Percentiles rank a stretch among this genome's conserved stretches.
Evolutionary conservation across 2,797 vertebrate genomes (phyloP).

Genomic region (Dicrostonyx torquatus): DNA sequence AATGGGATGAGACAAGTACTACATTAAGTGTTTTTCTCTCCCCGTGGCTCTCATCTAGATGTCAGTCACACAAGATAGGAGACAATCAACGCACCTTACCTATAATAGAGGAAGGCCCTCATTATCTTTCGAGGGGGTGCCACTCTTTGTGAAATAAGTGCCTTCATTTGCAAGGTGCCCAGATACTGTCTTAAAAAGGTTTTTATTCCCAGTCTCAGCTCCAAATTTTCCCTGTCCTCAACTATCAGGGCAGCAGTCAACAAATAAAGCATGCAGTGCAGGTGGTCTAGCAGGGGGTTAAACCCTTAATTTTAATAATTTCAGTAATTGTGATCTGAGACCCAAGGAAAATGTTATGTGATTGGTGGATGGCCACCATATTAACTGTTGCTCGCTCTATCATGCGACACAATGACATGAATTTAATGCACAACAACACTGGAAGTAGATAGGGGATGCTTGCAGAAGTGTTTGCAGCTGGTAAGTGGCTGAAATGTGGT

Average conservation of each 20-base stretch:
- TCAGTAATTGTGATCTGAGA: not conserved
- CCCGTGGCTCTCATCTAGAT: not conserved
- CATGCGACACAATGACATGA: not conserved
- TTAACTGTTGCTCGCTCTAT: not conserved
- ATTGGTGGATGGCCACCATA: not conserved
- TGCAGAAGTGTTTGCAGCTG: not conserved
- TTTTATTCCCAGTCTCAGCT: not conserved
- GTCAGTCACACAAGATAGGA: not conserved
- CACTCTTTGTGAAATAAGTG: not conserved
- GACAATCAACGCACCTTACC: not conserved
- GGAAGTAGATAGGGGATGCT: not conserved
- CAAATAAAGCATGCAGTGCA: not conserved
- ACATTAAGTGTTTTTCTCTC: not conserved
- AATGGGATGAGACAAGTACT: not conserved
- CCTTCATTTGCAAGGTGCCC: not conserved
- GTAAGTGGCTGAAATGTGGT: not conserved
- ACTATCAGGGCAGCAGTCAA: not conserved
- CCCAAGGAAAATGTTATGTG: not conserved
- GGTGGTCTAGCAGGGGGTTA: not conserved
- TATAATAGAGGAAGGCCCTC: not conserved
- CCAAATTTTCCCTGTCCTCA: not conserved
- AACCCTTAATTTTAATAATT: too few species aligned
- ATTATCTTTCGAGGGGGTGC: not conserved
- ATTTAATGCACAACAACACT: not conserved
- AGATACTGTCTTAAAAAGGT: not conserved